A percentile compares a stretch with the other conserved stretches of the same genome.
These are phyloP conservation scores for Xylocopa sonorina DNA, from an alignment of 1,140 invertebrate species.

Conservation along the genomic window DNA sequence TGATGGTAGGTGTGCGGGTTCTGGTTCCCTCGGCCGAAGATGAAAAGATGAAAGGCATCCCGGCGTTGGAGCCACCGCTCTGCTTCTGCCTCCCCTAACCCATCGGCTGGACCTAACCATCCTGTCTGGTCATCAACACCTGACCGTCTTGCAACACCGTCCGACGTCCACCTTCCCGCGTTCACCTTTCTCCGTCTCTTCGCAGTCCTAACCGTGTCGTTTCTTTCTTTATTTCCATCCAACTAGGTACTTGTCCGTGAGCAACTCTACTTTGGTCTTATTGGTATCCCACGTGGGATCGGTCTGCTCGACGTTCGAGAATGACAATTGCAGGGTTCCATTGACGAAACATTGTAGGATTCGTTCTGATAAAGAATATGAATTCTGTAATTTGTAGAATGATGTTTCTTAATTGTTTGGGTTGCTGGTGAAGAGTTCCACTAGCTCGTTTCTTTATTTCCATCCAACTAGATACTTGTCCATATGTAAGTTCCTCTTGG, in stretches of 20 bases:
- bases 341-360: too few relatives aligned
- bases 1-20: slow-evolving; percentile 50
- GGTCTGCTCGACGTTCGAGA: too few relatives aligned
- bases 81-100: slow-evolving; percentile 44
- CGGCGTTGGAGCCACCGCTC: slow-evolving; percentile 46
- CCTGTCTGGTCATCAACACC: slow-evolving; percentile 55
- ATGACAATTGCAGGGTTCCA: too few relatives aligned
- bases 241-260: not conserved
- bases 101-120: slow-evolving; percentile 43
- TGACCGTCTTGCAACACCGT: slow-evolving; percentile 52
- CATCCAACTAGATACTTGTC: not conserved
- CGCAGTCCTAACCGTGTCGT: not conserved
- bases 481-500: too few relatives aligned
- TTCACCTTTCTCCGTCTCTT: not conserved
- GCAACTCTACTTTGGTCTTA: not conserved
- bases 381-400: too few relatives aligned
- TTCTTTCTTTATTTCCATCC: not conserved
- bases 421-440: too few relatives aligned
- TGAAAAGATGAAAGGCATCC: slow-evolving; percentile 55
- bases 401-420: too few relatives aligned
- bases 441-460: not conserved
- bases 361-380: too few relatives aligned
- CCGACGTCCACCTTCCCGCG: slow-evolving; percentile 1
- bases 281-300: too few relatives aligned
- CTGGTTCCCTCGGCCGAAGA: slow-evolving; percentile 51